Evolutionary conservation across 2,888 invertebrate species (phyloP), one percentile per base, ranked within the genome.

Genomic region (Acronicta leporina): DNA sequence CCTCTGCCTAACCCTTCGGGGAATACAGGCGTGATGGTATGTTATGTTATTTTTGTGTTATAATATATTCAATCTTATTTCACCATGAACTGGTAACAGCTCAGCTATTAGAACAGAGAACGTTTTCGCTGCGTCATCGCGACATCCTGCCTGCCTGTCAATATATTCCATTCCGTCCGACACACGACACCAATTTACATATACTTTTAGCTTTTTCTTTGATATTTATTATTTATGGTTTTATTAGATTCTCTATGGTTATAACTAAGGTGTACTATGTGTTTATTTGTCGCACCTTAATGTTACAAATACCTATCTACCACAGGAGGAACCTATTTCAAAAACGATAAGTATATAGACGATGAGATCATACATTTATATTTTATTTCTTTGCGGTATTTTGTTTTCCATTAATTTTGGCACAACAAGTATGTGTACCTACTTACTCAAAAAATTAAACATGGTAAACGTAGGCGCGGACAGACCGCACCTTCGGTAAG

Each of bases 71-170:
- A 52, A 49, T 49, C 44, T 50, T 56, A 67, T 60, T 52, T 63
- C 56, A 42, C 42, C 11, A 5, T 42, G 38, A 20, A 44, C 49
- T 15, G 14, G 30, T 49, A 25, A 47, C 27, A 45, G 11, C 8
- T 2, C 10, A 27, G 47, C 45, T 33, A 64, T 35, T 30, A 53
- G 49, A 51, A 14, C 42, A 38, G 43, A 13, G 33, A 40, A 9
- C 52, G 55, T 45, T 75, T 75, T 71, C 40, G 86, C 86, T 67
- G 61, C 80, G 83, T 84, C 87, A 87, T 80, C 75, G 72, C 70
- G 47, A 82, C 84, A 86, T 87, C 87, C 88, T 87, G 87, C 87
- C 88, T 87, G 87, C 68, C 79, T 61, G 70, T 65, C 63, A 59
- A 67, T 63, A 44, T 75, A 70, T 75, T 64, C 73, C 55, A 57